phyloP scores from a whole-genome alignment of 1,140 invertebrate species.

The Leptinotarsa defecta region DNA sequence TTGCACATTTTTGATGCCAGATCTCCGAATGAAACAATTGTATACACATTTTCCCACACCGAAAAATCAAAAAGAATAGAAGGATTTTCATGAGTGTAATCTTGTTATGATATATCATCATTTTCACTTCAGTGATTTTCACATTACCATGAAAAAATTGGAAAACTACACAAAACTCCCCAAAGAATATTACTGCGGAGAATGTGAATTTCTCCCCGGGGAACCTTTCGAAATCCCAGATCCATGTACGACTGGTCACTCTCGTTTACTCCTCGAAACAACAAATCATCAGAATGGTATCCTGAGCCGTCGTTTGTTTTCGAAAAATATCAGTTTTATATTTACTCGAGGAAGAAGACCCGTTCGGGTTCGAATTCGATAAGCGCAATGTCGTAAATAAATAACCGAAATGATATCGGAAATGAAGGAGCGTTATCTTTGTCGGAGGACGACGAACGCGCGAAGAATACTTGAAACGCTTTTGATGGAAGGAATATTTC shows the following conservation, averaged over 20 bases:
- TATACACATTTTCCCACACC: too few relatives aligned
- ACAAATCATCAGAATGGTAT: constrained; percentile 21
- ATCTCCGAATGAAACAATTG: too few relatives aligned
- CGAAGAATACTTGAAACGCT: constrained; percentile 15
- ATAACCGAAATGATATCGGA: constrained; percentile 27
- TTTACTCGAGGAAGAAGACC: constrained; percentile 17
- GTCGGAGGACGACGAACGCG: constrained; percentile 16
- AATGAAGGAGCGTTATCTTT: constrained; percentile 29
- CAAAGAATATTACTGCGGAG: neutral
- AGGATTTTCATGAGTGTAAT: too few relatives aligned
- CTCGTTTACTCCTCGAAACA: constrained; percentile 8
- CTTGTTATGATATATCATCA: too few relatives aligned
- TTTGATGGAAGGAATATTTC: constrained; percentile 5
- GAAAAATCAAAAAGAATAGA: too few relatives aligned
- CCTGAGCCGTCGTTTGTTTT: constrained; percentile 25
- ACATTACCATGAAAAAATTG: too few relatives aligned
- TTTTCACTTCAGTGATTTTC: too few relatives aligned
- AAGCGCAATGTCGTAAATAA: constrained; percentile 25
- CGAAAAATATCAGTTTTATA: constrained; percentile 24
- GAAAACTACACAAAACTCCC: neutral
- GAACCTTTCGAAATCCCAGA: constrained; percentile 19
- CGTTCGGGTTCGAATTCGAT: constrained; percentile 22
- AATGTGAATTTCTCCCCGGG: neutral
- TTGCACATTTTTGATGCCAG: too few relatives aligned
- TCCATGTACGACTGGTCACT: constrained; percentile 15